A percentile compares a stretch with the other conserved stretches of the same genome.
These are phyloP conservation scores for Chlorodrepanis virens DNA, from an alignment of 2,113 vertebrate species.

Conservation along the genomic window DNA sequence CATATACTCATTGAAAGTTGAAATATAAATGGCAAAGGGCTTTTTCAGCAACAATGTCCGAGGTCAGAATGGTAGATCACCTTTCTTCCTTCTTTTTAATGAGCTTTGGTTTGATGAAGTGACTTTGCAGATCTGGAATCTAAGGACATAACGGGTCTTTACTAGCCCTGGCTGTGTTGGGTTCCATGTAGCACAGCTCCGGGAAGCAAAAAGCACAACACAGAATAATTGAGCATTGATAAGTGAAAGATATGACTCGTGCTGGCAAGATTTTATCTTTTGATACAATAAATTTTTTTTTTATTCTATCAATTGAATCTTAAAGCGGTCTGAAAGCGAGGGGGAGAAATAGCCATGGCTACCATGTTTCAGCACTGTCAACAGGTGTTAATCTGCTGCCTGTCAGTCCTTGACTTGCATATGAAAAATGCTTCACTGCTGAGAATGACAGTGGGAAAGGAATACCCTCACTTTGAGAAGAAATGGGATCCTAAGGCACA, in stretches of 20 bases:
- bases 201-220: background rate
- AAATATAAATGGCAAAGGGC: conserved; percentile 79
- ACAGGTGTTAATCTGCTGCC: background rate
- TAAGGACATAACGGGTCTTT: conserved; percentile 32
- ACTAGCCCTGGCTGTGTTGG: background rate
- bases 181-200: background rate
- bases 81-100: conserved; percentile 77
- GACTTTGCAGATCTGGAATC: conserved; percentile 64
- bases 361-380: background rate
- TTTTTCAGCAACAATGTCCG: conserved; percentile 75
- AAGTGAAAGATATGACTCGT: background rate
- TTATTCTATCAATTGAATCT: conserved; percentile 16
- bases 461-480: background rate
- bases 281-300: background rate
- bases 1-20: conserved; percentile 78
- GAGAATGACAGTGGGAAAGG: background rate
- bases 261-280: background rate
- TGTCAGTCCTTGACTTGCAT: background rate
- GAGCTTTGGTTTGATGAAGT: conserved; percentile 79
- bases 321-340: conserved; percentile 11
- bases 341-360: background rate
- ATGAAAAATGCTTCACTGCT: background rate
- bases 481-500: background rate
- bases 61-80: conserved; percentile 74
- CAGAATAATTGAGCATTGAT: background rate